Conservation (phyloP, 1,140 invertebrate species). For the Oreohelix idahoensis region DNA sequence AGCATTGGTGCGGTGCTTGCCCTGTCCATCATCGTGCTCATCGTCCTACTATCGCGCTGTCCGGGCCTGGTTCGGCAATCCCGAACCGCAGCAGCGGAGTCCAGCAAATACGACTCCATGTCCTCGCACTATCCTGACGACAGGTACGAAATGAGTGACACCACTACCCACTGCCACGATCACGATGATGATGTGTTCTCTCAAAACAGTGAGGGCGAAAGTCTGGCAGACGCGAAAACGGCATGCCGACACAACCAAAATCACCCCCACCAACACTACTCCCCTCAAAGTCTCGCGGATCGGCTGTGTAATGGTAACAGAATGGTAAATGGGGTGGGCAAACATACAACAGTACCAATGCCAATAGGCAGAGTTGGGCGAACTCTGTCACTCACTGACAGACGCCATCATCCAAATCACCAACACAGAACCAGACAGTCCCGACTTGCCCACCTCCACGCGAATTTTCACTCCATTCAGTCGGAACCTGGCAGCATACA, state of each 20-base stretch:
- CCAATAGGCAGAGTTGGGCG: constrained; percentile 19
- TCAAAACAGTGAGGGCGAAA: constrained; percentile 47
- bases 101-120: constrained; percentile 65
- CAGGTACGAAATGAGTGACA: constrained; percentile 64
- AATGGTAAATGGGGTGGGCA: not conserved
- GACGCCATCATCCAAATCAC: constrained; percentile 5
- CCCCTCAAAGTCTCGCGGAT: constrained; percentile 28
- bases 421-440: constrained; percentile 10
- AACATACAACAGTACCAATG: not conserved
- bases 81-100: constrained; percentile 52
- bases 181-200: constrained; percentile 56
- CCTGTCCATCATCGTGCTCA: constrained; percentile 65
- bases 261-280: not conserved
- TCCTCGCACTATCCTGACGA: constrained; percentile 60
- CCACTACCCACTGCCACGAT: constrained; percentile 55
- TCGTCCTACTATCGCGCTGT: constrained; percentile 65
- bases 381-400: constrained; percentile 19
- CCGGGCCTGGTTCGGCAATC: constrained; percentile 50
- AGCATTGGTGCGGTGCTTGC: constrained; percentile 68
- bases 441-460: constrained; percentile 20
- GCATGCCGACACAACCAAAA: not conserved
- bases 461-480: constrained; percentile 35
- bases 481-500: constrained; percentile 22
- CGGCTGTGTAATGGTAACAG: constrained; percentile 24
- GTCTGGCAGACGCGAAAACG: constrained; percentile 15